A percentile compares a stretch with the other conserved stretches of the same genome.
Evolutionary conservation across 2,113 vertebrate genomes (phyloP).

Genomic region (Aphyosemion australe): DNA sequence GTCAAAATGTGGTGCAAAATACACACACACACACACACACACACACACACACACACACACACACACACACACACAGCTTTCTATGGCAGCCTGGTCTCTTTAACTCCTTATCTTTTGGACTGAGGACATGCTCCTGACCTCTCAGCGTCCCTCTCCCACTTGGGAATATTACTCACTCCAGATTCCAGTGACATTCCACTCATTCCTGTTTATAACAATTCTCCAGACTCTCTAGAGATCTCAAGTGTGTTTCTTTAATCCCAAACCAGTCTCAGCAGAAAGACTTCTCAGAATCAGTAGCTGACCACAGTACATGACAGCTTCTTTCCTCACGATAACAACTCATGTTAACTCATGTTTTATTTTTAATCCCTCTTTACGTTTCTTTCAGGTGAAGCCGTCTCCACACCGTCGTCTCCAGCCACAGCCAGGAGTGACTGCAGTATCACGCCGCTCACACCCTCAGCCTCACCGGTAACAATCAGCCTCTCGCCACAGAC

Average conservation of each 20-base stretch:
- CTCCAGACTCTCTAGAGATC: slow-evolving; percentile 12
- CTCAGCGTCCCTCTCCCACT: slow-evolving; percentile 45
- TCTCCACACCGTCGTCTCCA: slow-evolving; percentile 79
- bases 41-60: slow-evolving; percentile 19
- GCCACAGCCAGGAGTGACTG: slow-evolving; percentile 85
- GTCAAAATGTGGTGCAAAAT: no score
- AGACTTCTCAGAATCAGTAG: no score
- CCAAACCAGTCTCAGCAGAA: background rate
- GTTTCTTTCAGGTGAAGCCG: slow-evolving; percentile 70
- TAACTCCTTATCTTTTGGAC: slow-evolving; percentile 17
- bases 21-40: slow-evolving; percentile 18
- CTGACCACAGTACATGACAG: no score
- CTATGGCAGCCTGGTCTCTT: slow-evolving; percentile 14
- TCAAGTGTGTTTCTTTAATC: slow-evolving; percentile 14
- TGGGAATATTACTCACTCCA: slow-evolving; percentile 34
- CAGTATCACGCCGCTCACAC: slow-evolving; percentile 89
- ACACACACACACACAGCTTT: background rate
- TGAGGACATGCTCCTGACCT: slow-evolving; percentile 38
- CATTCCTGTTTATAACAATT: slow-evolving; percentile 38
- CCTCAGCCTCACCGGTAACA: slow-evolving; percentile 88
- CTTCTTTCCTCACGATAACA: no score
- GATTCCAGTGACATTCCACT: slow-evolving; percentile 65
- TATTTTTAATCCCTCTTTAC: background rate
- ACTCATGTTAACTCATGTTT: no score
- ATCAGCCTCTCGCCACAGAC: slow-evolving; percentile 22